Evolutionary conservation across 2,113 vertebrate species (phyloP), one percentile per base, ranked within the genome.

Genomic region (Alethe castanea): DNA sequence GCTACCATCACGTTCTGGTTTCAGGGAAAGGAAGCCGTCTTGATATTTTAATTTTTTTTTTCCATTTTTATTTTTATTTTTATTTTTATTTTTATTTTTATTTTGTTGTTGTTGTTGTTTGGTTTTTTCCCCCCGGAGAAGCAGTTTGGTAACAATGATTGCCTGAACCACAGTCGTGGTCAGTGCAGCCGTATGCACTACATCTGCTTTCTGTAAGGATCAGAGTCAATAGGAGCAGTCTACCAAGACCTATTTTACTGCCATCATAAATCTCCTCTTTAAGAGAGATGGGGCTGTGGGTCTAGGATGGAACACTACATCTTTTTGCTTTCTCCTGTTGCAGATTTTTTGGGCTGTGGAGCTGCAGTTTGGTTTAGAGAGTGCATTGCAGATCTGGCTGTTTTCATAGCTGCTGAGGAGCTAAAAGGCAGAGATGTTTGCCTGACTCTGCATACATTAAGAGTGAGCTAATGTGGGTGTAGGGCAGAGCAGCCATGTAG

Each of bases 361-460:
- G 74, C 71, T 65, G 74, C 70, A 31, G 50, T 59, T 61, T n/a
- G 48, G n/a, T 88, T 50, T 54, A 45, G 69, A 22, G 60, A 78
- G 29, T 6, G 20, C 3, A 8, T 48, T 91, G 71, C 80, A 74
- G 92, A 81, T 83, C 64, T 1, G 19, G 11, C 81, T 59, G 80
- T 62, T 93, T 86, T 83, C n/a, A 0, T 89, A 74, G 86, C 69
- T 81, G 80, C 86, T 31, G 72, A 67, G 61, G 47, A 81, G 5
- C 38, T 35, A 29, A 44, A 66, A 91, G 53, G 81, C 83, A 89
- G 52, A 70, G 88, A 84, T 81, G 54, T 92, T 96, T 91, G 90
- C 94, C 95, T 94, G 91, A 64, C 76, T 96, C 93, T 91, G 88
- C 35, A 45, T 89, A 61, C 59, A 56, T 93, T 96, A 83, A 76